Conservation (phyloP, 2,888 invertebrate species). For the Cryptocephalus primarius region DNA sequence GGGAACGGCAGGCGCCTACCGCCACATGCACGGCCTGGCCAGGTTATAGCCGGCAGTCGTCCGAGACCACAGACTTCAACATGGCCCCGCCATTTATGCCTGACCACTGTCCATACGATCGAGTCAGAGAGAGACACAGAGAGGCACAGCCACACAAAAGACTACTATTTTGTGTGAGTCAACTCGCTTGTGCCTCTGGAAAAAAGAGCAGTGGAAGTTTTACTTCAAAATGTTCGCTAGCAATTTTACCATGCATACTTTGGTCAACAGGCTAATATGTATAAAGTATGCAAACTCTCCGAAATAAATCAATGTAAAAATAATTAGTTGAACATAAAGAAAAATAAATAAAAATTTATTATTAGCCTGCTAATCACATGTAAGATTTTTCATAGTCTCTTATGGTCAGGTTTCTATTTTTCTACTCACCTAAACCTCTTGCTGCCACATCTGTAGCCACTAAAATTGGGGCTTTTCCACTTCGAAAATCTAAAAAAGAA, state of each 20-base stretch:
- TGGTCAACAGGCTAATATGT: slow-evolving; percentile 30
- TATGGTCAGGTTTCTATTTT: not conserved
- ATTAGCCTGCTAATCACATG: slow-evolving; percentile 27
- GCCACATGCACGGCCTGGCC: slow-evolving; percentile 11
- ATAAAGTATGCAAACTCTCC: not conserved
- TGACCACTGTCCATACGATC: slow-evolving; percentile 10
- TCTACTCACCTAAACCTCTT: slow-evolving; percentile 77
- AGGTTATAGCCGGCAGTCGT: slow-evolving; percentile 22
- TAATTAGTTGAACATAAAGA: slow-evolving; percentile 1
- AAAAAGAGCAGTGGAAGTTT: slow-evolving; percentile 37
- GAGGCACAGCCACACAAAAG: slow-evolving; percentile 38
- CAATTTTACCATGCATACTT: slow-evolving; percentile 24
- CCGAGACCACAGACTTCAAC: slow-evolving; percentile 30
- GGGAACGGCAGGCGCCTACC: too few species aligned
- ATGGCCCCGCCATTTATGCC: slow-evolving; percentile 18
- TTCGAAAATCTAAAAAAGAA: slow-evolving; percentile 63
- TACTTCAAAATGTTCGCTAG: slow-evolving; percentile 20
- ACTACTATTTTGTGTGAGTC: slow-evolving; percentile 26
- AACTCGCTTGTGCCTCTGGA: slow-evolving; percentile 40
- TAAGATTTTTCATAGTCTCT: not conserved
- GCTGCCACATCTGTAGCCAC: slow-evolving; percentile 94
- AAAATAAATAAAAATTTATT: slow-evolving; percentile 11
- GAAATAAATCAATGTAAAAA: not conserved
- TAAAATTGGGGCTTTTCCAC: slow-evolving; percentile 76
- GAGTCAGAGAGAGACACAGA: slow-evolving; percentile 13